Conservation (phyloP, 2,797 vertebrate species). For the Pangasius djambal region DNA sequence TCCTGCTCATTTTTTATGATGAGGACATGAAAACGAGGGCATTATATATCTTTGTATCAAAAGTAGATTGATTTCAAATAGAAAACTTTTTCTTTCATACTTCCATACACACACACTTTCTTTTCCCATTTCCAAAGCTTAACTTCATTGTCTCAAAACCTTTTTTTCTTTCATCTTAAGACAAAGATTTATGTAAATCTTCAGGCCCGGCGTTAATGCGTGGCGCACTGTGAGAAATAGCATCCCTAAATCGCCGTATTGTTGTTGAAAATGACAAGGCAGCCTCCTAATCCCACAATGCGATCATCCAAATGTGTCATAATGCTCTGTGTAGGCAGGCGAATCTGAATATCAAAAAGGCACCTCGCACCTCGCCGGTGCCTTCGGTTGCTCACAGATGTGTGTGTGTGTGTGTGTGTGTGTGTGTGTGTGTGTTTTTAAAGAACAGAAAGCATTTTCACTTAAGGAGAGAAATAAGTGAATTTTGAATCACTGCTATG, state of each 20-base stretch:
- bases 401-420: constrained; percentile 53
- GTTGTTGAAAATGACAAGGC: constrained; percentile 86
- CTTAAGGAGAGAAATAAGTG: constrained; percentile 56
- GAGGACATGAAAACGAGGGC: constrained; percentile 51
- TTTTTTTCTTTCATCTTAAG: constrained; percentile 81
- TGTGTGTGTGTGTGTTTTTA: constrained; percentile 50
- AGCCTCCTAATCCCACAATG: constrained; percentile 83
- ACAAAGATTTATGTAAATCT: constrained; percentile 89
- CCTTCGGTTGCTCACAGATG: constrained; percentile 66
- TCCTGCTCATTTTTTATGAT: constrained; percentile 52
- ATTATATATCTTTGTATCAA: constrained; percentile 67
- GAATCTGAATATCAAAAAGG: constrained; percentile 79
- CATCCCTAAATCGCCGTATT: constrained; percentile 82
- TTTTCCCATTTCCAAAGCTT: constrained; percentile 77
- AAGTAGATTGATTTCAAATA: constrained; percentile 72
- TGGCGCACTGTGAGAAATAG: constrained; percentile 80
- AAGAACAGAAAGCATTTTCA: constrained; percentile 68
- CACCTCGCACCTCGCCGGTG: constrained; percentile 70
- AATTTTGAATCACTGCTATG: constrained; percentile 64
- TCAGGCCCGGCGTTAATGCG: constrained; percentile 77
- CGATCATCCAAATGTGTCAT: constrained; percentile 83
- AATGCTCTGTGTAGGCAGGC: constrained; percentile 80
- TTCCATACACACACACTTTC: constrained; percentile 40
- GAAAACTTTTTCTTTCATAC: constrained; percentile 54
- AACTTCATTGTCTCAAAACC: constrained; percentile 82